Base-by-base conservation (phyloP, 2,888 invertebrate species). In the Salticus scenicus region DNA sequence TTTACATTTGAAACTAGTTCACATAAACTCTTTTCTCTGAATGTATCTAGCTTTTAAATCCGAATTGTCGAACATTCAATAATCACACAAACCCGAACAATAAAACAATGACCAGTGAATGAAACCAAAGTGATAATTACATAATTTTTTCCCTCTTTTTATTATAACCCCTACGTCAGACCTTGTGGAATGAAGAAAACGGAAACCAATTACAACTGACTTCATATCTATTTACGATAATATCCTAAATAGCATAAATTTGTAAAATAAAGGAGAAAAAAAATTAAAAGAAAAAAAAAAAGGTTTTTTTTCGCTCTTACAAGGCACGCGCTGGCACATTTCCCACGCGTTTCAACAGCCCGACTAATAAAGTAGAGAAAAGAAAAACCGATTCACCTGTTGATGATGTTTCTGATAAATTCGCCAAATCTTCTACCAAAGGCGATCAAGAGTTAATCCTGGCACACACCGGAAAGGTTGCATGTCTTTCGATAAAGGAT, bases 151-250 rank as follows among this genome's bases (percentile, higher is more conserved):
- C 17, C 17, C 24, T 57, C 24, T n/a, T 24, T 57, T 57, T 24
- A 8, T 24, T 24, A 1, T n/a, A 1, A 57, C 20, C 57, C 57
- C 24, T 57, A 24, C 57, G 24, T 57, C 57, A n/a, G 24, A 4
- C 57, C 24, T 57, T 24, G 57, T 7, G 20, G 57, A 24, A 57
- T 57, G 17, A 47, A 20, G 24, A 57, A 17, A 14, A 47, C 7
- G 17, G 2, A 47, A 1, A 20, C 8, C 57, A 57, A 24, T 57
- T 57, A 57, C 20, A 5, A 24, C 24, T 57, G 57, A 57, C 24
- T 24, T 57, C 57, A 57, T 57, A 24, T 57, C 57, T 57, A 57
- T 57, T 57, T 57, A 57, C 24, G 57, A 20, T 20, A 24, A 57
- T 24, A 57, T 17, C 57, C 24, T 2, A 24, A 24, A 5, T 37